Percentiles rank a stretch among this genome's conserved stretches.
Conservation (phyloP, 1,140 invertebrate species). For the Scaptomyza hsui region DNA sequence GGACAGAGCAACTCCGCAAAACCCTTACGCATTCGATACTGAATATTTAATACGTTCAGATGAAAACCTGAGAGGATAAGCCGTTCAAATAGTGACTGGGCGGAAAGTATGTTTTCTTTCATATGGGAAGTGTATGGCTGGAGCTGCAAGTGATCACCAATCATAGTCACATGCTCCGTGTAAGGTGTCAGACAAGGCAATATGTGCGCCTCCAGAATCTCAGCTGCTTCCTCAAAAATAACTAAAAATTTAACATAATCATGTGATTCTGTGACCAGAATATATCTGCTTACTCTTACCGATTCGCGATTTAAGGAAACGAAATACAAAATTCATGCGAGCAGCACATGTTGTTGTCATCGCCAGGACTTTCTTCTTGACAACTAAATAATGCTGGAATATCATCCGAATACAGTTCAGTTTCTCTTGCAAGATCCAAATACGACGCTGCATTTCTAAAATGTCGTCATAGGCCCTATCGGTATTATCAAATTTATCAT, state of each 20-base stretch:
- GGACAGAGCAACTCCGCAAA: constrained; percentile 86
- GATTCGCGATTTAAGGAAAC: constrained; percentile 49
- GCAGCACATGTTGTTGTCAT: constrained; percentile 92
- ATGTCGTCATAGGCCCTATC: constrained; percentile 80
- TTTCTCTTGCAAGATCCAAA: constrained; percentile 49
- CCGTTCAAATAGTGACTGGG: constrained; percentile 89
- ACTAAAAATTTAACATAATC: constrained; percentile 20
- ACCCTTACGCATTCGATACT: constrained; percentile 88
- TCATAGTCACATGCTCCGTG: constrained; percentile 92
- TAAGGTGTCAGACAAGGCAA: constrained; percentile 87
- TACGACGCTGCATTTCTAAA: constrained; percentile 7
- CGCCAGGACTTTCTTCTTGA: constrained; percentile 86
- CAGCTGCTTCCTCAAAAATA: constrained; percentile 93
- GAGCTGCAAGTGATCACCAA: constrained; percentile 92
- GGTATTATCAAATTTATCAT: constrained; percentile 72
- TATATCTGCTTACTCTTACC: neutral
- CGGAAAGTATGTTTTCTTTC: neutral
- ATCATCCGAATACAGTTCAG: constrained; percentile 68
- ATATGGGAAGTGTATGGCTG: constrained; percentile 87
- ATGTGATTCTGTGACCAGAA: neutral
- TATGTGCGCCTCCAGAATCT: constrained; percentile 91
- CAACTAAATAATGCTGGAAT: constrained; percentile 56
- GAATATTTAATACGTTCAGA: constrained; percentile 85
- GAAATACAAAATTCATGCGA: constrained; percentile 86
- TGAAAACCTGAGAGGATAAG: constrained; percentile 87